Percentiles rank a stretch among this genome's conserved stretches.
Evolutionary conservation across 2,888 invertebrate species (phyloP).

Genomic region (Standfussiana lucernea): DNA sequence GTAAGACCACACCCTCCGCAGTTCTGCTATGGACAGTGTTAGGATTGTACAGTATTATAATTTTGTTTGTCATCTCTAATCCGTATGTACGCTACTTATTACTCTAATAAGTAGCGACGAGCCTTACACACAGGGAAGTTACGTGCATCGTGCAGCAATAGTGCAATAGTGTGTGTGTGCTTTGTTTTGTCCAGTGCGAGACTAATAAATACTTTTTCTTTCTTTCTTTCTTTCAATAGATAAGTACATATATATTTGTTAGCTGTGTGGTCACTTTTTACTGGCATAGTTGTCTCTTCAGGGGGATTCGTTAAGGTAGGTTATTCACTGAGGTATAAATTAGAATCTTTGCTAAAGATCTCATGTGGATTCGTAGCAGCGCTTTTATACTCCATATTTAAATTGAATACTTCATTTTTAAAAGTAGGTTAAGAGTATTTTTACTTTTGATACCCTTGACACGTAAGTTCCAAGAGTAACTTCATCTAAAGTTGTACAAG

Average conservation of each 20-base stretch:
- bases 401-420: neutral
- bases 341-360: neutral
- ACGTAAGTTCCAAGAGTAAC: constrained; percentile 19
- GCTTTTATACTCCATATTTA: neutral
- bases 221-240: too few species aligned
- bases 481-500: constrained; percentile 14
- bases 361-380: neutral
- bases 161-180: too few species aligned
- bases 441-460: constrained; percentile 2
- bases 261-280: neutral
- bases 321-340: neutral
- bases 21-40: too few species aligned
- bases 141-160: neutral
- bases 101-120: neutral
- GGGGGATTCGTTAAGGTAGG: neutral
- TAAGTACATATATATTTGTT: too few species aligned
- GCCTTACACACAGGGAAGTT: neutral
- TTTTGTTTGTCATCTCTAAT: neutral
- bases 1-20: neutral
- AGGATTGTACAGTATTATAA: too few species aligned
- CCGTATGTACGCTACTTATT: too few species aligned
- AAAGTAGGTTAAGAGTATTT: neutral
- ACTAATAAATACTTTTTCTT: too few species aligned
- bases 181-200: too few species aligned
- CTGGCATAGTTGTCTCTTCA: neutral